Evolutionary conservation across 2,888 invertebrate species (phyloP), one percentile per base, ranked within the genome.

Genomic region (Tinea pellionella): DNA sequence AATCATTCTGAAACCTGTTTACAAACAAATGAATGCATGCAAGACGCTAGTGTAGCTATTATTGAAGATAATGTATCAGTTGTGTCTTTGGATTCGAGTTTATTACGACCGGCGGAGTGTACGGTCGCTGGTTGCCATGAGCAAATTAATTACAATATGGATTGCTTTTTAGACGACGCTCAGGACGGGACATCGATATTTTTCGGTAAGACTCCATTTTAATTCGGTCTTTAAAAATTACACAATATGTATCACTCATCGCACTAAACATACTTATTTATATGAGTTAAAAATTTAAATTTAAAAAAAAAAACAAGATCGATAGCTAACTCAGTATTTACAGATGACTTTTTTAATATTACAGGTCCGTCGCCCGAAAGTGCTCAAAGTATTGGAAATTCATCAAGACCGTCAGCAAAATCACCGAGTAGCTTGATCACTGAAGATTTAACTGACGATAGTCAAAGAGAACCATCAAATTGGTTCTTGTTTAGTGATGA

Each of bases 1-100:
- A 86, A 86, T 62, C 86, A 86, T 65, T 81, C 86, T 0, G 85
- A 86, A 60, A 81, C 86, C 0, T 87, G 86, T 61, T 68, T 86
- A 0, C 74, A 75, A 15, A 73, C 78, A 0, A 71, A 77, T 51
- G 85, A 86, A 53, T 84, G 85, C 13, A n/a, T n/a, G n/a, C 70
- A 67, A 0, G 69, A 77, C 41, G 69, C 77, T 41, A 81, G 83
- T 64, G 84, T 0, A 75, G 80, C 70, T 78, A 41, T 61, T 84
- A 42, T 75, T 80, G 2, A 70, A 69, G 16, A 67, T 63, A 4
- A 59, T 70, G 0, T 66, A 29, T 77, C 83, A 11, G 62, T 77
- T n/a, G 67, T 83, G 63, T 73, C 76, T 1, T 7, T 84, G 16
- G 69, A 69, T 61, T 70, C 73, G n/a, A 16, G 15, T 16, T 9